phyloP scores from a whole-genome alignment of 1,140 invertebrate species.

The Charaxes varanes region DNA sequence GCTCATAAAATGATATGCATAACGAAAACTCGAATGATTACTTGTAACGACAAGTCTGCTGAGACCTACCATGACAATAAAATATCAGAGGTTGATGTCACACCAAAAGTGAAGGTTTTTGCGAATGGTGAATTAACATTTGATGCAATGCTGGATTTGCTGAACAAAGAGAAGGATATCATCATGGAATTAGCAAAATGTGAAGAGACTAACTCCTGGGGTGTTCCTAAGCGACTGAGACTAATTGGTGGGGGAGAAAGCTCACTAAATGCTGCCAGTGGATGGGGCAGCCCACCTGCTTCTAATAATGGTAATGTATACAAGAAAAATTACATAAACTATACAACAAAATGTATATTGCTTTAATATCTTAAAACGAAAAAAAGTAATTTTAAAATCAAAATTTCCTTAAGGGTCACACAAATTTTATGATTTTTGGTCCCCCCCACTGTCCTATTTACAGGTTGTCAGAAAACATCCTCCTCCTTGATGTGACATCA shows the following conservation, averaged over 20 bases:
- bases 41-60: constrained; percentile 47
- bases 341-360: too few relatives aligned
- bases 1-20: constrained; percentile 62
- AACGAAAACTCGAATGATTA: constrained; percentile 64
- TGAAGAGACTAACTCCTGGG: constrained; percentile 71
- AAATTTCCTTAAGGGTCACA: too few relatives aligned
- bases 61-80: constrained; percentile 69
- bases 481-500: too few relatives aligned
- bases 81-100: constrained; percentile 39
- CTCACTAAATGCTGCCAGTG: constrained; percentile 82
- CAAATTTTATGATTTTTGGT: too few relatives aligned
- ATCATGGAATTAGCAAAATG: constrained; percentile 38
- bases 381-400: too few relatives aligned
- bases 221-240: constrained; percentile 75
- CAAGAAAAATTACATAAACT: neutral
- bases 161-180: constrained; percentile 44
- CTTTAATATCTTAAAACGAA: too few relatives aligned
- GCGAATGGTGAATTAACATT: constrained; percentile 61
- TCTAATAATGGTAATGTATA: constrained; percentile 75
- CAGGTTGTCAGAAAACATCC: too few relatives aligned
- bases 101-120: constrained; percentile 43
- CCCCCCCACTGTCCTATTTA: too few relatives aligned
- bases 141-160: constrained; percentile 60
- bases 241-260: constrained; percentile 86
- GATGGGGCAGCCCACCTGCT: constrained; percentile 82